Conservation (phyloP, 37 sponge, comb jelly and placozoan species). For the Beroe forskalii region DNA sequence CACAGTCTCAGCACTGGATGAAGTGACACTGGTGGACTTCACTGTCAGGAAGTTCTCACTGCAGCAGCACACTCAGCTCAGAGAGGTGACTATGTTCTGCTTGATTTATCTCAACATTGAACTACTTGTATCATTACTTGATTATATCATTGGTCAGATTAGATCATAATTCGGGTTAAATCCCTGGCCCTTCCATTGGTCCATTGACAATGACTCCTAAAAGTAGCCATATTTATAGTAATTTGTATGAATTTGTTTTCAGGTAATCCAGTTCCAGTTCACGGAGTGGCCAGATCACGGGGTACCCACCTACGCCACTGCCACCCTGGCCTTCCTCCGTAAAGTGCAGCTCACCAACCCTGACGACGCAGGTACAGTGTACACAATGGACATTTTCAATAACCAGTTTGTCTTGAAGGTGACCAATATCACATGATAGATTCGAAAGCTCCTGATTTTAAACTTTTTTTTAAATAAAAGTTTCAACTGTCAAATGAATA, state of each 20-base stretch:
- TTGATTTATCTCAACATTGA: not conserved
- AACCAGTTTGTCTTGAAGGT: too few species aligned
- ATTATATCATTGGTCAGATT: too few species aligned
- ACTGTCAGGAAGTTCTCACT: constrained; percentile 76
- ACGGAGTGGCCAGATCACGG: constrained; percentile 96
- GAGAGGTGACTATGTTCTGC: constrained; percentile 3
- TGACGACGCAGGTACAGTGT: constrained; percentile 15
- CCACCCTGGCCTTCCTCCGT: constrained; percentile 82
- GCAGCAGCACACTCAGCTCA: constrained; percentile 44
- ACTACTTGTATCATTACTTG: not conserved
- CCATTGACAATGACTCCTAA: too few species aligned
- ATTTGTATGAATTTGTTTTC: too few species aligned
- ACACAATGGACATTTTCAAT: not conserved
- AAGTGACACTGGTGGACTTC: constrained; percentile 12
- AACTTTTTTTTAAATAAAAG: not conserved
- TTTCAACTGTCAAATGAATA: too few species aligned
- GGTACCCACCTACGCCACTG: constrained; percentile 85
- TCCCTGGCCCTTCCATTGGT: too few species aligned
- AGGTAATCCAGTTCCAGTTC: constrained; percentile 92
- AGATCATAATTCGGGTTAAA: too few species aligned
- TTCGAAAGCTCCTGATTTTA: too few species aligned
- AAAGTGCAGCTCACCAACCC: constrained; percentile 64
- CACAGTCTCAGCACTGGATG: constrained; percentile 36
- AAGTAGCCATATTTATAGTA: too few species aligned
- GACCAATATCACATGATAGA: not conserved